phyloP scores from a whole-genome alignment of 2,113 vertebrate genomes.

The Helogale parvula region DNA sequence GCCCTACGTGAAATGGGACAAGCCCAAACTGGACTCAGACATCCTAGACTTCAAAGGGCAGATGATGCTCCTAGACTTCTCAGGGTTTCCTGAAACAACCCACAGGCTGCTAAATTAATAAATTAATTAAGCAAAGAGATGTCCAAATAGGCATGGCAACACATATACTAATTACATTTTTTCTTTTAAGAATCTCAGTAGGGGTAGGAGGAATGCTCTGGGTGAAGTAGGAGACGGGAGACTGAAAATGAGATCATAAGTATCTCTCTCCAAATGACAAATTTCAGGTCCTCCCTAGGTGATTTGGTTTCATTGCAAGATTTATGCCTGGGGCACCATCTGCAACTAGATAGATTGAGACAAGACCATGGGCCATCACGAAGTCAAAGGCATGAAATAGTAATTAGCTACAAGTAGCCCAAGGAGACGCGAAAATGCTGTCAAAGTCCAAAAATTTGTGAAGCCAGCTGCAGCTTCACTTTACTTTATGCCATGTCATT shows the following conservation, averaged over 20 bases:
- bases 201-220: not conserved
- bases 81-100: not conserved
- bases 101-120: not conserved
- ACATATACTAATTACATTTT: not conserved
- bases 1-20: not conserved
- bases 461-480: constrained; percentile 25
- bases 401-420: constrained; percentile 67
- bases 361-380: not conserved
- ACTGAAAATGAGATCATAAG: constrained; percentile 40
- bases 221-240: not conserved
- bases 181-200: constrained; percentile 4
- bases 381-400: constrained; percentile 61
- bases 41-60: not conserved
- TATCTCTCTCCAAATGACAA: constrained; percentile 49
- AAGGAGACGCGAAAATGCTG: constrained; percentile 36
- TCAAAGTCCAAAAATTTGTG: constrained; percentile 65
- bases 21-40: not conserved
- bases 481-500: constrained; percentile 29
- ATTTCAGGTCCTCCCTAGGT: constrained; percentile 42
- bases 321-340: constrained; percentile 39
- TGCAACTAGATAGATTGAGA: constrained; percentile 59
- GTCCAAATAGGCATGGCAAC: not conserved
- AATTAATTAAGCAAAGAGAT: not conserved
- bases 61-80: not conserved
- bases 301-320: constrained; percentile 53